Conservation (phyloP, 1,140 invertebrate genomes). For the Drosophila yakuba region DNA sequence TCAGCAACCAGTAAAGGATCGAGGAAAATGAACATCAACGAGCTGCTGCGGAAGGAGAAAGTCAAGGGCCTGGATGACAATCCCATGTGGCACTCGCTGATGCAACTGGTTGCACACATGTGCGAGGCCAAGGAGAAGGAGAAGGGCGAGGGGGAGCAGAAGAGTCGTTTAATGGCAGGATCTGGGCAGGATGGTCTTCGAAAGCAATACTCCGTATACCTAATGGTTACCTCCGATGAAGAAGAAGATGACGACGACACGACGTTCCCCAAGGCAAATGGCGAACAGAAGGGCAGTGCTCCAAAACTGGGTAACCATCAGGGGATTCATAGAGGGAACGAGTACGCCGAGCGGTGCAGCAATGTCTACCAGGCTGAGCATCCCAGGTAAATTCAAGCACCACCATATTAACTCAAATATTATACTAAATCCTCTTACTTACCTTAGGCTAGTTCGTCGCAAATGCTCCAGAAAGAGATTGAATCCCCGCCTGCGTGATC, state of each 20-base stretch:
- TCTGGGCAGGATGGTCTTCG: constrained; percentile 16
- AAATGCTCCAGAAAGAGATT: constrained; percentile 2
- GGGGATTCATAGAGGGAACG: neutral
- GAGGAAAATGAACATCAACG: constrained; percentile 36
- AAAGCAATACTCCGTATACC: constrained; percentile 56
- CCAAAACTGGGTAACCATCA: neutral
- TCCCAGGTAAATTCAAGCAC: constrained; percentile 5
- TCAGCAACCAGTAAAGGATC: neutral
- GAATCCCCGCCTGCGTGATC: neutral
- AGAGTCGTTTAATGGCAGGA: constrained; percentile 26
- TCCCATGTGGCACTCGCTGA: constrained; percentile 37
- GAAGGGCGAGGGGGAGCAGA: neutral
- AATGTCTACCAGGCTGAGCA: constrained; percentile 18
- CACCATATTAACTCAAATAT: too few species aligned
- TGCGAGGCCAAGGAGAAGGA: constrained; percentile 10
- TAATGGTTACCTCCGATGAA: constrained; percentile 54
- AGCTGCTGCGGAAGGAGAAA: constrained; percentile 33
- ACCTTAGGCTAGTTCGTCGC: neutral
- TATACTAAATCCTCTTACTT: too few species aligned
- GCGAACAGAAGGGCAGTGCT: neutral
- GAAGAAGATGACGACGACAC: constrained; percentile 1
- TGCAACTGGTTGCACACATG: constrained; percentile 47
- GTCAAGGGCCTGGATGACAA: constrained; percentile 9
- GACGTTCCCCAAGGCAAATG: neutral
- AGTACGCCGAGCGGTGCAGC: neutral